Percentiles rank a stretch among this genome's conserved stretches.
These are phyloP conservation scores for Burhinus bistriatus DNA, from an alignment of 2,113 vertebrate genomes.

Conservation along the genomic window DNA sequence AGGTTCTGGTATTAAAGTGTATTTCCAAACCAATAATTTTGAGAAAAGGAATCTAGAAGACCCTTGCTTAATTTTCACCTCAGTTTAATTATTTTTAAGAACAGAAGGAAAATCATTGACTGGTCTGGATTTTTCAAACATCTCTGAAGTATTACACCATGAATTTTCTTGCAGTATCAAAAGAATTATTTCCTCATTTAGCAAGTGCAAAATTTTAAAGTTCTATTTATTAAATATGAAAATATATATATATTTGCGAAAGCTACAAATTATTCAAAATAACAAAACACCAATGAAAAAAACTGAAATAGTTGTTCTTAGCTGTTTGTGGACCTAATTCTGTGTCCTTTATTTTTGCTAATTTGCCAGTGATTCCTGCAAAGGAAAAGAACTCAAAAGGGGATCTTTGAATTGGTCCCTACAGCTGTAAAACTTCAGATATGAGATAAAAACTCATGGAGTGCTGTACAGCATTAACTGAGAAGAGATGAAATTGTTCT, in stretches of 20 bases:
- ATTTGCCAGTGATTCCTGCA: background rate
- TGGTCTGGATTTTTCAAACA: background rate
- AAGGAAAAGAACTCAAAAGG: background rate
- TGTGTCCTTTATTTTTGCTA: background rate
- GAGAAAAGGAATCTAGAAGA: background rate
- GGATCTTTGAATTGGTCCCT: background rate
- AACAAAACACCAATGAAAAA: background rate
- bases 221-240: background rate
- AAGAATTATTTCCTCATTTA: background rate
- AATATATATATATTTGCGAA: background rate
- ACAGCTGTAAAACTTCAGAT: slow-evolving; percentile 61
- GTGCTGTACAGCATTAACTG: slow-evolving; percentile 54
- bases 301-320: background rate
- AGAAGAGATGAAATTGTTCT: slow-evolving; percentile 44
- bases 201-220: background rate
- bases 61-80: background rate
- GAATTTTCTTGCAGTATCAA: background rate
- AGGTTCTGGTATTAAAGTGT: background rate
- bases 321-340: background rate
- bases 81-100: background rate
- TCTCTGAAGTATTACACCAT: background rate
- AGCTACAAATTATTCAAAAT: background rate
- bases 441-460: slow-evolving; percentile 58
- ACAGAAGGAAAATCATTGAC: background rate
- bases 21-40: background rate